Conservation (phyloP, 2,113 vertebrate species). For the Athene noctua region DNA sequence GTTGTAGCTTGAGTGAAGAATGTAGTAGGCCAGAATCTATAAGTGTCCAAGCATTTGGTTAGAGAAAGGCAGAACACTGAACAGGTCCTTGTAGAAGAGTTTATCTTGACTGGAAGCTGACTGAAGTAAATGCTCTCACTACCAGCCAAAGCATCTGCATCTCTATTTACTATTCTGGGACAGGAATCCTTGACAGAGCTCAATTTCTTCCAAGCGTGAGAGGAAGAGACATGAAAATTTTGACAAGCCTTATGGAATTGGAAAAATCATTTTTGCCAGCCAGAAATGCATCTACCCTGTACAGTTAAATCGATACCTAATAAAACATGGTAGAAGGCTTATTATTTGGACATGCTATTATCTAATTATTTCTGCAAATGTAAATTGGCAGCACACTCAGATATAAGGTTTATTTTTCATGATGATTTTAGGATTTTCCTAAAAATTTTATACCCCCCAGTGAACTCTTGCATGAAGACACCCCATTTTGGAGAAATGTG, state of each 20-base stretch:
- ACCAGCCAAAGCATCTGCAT: background rate
- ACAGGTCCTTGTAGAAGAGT: background rate
- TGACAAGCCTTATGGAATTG: background rate
- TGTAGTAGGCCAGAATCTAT: background rate
- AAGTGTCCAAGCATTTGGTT: rapidly evolving
- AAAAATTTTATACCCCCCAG: background rate
- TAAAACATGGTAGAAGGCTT: background rate
- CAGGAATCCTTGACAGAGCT: background rate
- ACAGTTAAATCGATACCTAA: background rate
- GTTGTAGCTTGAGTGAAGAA: background rate
- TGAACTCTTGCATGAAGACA: background rate
- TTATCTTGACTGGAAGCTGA: background rate
- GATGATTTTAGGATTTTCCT: background rate
- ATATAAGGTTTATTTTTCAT: background rate
- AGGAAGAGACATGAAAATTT: background rate
- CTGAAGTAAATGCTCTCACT: background rate
- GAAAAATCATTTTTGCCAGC: background rate
- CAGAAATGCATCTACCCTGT: background rate
- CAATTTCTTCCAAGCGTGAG: background rate
- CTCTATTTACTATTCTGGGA: background rate
- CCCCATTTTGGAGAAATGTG: rapidly evolving
- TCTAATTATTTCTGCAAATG: background rate
- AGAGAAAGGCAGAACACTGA: background rate
- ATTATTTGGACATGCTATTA: background rate
- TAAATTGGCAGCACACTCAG: background rate